These are phyloP conservation scores for Geopemphigus sp. DNA, from an alignment of 1,140 invertebrate species.

Conservation along the genomic window DNA sequence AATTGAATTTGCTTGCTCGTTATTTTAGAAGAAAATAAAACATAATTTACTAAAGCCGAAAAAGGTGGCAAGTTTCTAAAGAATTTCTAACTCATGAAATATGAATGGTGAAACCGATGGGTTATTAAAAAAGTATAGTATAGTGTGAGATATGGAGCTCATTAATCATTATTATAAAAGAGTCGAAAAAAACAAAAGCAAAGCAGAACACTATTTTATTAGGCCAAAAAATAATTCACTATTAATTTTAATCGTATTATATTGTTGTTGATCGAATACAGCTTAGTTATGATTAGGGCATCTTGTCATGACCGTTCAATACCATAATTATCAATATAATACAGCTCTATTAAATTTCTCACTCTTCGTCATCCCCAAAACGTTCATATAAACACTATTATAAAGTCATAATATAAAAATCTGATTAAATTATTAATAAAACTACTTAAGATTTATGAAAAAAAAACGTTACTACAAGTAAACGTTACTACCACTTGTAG, in stretches of 20 bases:
- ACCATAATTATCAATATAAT: background rate
- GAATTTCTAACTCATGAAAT: conserved; percentile 37
- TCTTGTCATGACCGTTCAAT: background rate
- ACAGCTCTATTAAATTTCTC: background rate
- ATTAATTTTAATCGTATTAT: conserved; percentile 42
- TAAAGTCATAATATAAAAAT: too few relatives aligned
- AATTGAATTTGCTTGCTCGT: conserved; percentile 40
- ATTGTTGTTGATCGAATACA: conserved; percentile 3
- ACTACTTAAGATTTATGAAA: too few relatives aligned
- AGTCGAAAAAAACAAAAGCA: conserved; percentile 39
- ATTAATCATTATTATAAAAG: conserved; percentile 47
- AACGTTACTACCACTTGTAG: too few relatives aligned
- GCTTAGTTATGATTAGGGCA: conserved; percentile 16
- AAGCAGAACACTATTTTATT: conserved; percentile 18
- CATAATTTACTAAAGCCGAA: conserved; percentile 25
- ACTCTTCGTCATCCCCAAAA: too few relatives aligned
- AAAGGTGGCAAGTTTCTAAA: conserved; percentile 29
- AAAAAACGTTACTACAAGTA: too few relatives aligned
- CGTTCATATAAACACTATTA: too few relatives aligned
- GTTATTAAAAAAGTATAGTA: conserved; percentile 29
- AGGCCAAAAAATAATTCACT: background rate
- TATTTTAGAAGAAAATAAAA: conserved; percentile 32
- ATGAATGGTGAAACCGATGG: conserved; percentile 25
- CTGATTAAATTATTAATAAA: too few relatives aligned
- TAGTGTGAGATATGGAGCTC: conserved; percentile 32